phyloP scores from a whole-genome alignment of 2,113 vertebrate genomes.

The Catagonus wagneri region DNA sequence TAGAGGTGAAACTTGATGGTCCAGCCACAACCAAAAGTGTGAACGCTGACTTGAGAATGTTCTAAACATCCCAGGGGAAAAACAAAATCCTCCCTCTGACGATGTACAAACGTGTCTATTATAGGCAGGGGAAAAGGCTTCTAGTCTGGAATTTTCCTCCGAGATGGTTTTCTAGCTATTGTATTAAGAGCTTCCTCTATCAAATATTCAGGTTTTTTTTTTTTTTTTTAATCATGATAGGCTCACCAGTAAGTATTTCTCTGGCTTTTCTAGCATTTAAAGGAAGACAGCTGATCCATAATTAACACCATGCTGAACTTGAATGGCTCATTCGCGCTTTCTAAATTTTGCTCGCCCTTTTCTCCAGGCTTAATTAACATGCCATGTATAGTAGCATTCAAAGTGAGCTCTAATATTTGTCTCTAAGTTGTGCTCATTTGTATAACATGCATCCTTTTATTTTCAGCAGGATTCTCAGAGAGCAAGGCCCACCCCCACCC shows the following conservation, averaged over 20 bases:
- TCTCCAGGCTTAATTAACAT: constrained; percentile 46
- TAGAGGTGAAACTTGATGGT: constrained; percentile 60
- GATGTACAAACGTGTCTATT: neutral
- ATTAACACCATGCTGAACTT: constrained; percentile 35
- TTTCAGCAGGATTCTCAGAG: neutral
- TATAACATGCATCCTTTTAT: neutral
- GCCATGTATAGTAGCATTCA: neutral
- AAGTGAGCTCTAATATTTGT: neutral
- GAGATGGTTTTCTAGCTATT: neutral
- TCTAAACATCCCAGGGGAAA: neutral
- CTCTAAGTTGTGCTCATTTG: neutral
- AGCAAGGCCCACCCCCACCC: neutral
- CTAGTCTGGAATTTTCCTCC: neutral
- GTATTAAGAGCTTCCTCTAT: neutral
- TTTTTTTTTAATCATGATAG: neutral
- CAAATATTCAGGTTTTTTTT: neutral
- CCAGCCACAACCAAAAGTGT: neutral
- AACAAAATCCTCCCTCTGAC: neutral
- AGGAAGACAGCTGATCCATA: constrained; percentile 25
- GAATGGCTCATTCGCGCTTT: constrained; percentile 34
- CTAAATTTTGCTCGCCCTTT: constrained; percentile 45
- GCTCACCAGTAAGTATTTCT: neutral
- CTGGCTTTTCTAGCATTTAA: constrained; percentile 13
- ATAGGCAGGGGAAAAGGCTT: neutral
- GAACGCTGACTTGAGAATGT: constrained; percentile 52